These are phyloP conservation scores for Tortrix viridana DNA, from an alignment of 2,888 invertebrate genomes.

Conservation along the genomic window DNA sequence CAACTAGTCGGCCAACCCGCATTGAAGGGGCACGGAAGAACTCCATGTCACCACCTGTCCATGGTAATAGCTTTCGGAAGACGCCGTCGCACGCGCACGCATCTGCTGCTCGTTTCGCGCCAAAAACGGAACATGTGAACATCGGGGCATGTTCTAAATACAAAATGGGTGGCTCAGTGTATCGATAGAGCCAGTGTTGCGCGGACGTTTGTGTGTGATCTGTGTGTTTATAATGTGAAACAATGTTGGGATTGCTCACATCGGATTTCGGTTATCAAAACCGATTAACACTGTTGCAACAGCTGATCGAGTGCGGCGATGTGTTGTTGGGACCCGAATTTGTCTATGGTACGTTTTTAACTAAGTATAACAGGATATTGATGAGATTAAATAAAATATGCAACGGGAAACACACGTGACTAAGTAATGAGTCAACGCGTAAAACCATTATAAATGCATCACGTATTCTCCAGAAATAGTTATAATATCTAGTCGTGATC, in stretches of 20 bases:
- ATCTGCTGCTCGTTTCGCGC: slow-evolving; percentile 74
- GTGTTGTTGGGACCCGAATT: slow-evolving; percentile 66
- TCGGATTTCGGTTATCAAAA: slow-evolving; percentile 75
- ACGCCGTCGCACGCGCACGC: slow-evolving; percentile 62
- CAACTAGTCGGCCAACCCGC: slow-evolving; percentile 43
- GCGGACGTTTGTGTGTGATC: slow-evolving; percentile 25
- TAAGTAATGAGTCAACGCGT: neutral
- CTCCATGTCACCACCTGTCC: slow-evolving; percentile 80
- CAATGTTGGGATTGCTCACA: slow-evolving; percentile 74
- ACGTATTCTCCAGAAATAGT: no score
- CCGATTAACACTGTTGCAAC: slow-evolving; percentile 70
- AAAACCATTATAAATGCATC: no score
- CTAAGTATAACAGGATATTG: neutral
- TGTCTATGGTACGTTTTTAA: slow-evolving; percentile 56
- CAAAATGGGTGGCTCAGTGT: slow-evolving; percentile 34
- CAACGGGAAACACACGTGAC: neutral
- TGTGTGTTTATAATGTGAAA: slow-evolving; percentile 47
- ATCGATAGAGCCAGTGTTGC: slow-evolving; percentile 30
- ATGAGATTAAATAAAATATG: slow-evolving; percentile 16
- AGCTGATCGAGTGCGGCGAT: slow-evolving; percentile 76
- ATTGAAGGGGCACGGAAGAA: slow-evolving; percentile 70
- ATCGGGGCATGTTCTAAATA: slow-evolving; percentile 31
- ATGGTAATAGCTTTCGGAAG: slow-evolving; percentile 78
- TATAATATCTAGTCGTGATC: slow-evolving; percentile 4
- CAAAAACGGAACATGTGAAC: slow-evolving; percentile 59